Evolutionary conservation across 2,797 vertebrate species (phyloP), one percentile per base, ranked within the genome.

Genomic region (Parambassis ranga): DNA sequence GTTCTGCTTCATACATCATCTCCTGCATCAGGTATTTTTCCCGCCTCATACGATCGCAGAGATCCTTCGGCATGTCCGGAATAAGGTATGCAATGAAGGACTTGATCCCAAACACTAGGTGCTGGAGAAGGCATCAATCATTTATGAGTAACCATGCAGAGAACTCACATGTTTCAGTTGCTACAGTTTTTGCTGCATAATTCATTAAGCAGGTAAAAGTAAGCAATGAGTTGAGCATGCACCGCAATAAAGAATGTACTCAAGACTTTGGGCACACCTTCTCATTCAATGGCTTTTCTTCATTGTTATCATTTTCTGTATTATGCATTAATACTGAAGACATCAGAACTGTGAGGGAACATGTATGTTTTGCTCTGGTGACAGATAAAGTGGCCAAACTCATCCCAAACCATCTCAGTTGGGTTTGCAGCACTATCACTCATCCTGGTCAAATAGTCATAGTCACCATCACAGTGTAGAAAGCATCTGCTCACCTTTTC

Each of bases 21-120:
- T 99, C 98, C 87, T 99, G 98, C 86, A 99, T 98, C 81, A 99
- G 91, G 81, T 98, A 99, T 76, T 99, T 99, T 75, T 99, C 98
- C 52, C 98, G 92, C 51, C 98, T 91, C 95, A 99, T 98, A 72
- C 96, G 94, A 64, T 99, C 97, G 3, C 95, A 96, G 19, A 99
- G 92, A 70, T 94, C 95, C 91, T 98, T 98, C 24, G 98, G 98
- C 92, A 99, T 95, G 86, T 99, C 96, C 1, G 98, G 98, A 79
- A 99, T 99, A 85, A 99, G 93, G 90, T 98, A 98, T 10, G 98
- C 98, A 62, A 99, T 98, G 92, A 98, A 99, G 66, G 97, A 98
- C 89, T 99, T 99, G 77, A 99, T 98, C 59, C 96, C 98, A 83
- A 95, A 98, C 76, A 99, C 98, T 77, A 99, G 94, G 84, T 99